These are phyloP conservation scores for Elephantulus edwardii DNA, from an alignment of 2,113 vertebrate species.

Conservation along the genomic window DNA sequence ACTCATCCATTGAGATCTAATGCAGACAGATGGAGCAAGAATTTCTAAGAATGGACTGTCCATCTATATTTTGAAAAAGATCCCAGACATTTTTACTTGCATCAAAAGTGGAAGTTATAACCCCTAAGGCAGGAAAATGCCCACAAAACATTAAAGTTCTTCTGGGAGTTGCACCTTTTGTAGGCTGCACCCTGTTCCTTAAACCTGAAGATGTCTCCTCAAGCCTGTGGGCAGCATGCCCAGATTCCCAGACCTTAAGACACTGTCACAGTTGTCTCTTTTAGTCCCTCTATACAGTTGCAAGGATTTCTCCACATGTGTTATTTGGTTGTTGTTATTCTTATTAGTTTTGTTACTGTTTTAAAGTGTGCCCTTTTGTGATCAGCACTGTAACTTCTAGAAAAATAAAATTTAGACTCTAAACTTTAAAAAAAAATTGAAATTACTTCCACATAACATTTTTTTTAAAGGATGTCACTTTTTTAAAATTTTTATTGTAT, in stretches of 20 bases:
- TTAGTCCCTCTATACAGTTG: constrained; percentile 74
- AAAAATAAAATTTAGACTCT: constrained; percentile 67
- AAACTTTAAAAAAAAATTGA: no score
- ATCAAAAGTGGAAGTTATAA: constrained; percentile 41
- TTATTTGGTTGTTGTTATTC: constrained; percentile 15
- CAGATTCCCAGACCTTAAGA: constrained; percentile 80
- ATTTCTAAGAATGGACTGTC: neutral
- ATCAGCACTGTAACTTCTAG: constrained; percentile 73
- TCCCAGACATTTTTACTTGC: neutral
- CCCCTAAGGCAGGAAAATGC: neutral
- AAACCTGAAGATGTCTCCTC: constrained; percentile 74
- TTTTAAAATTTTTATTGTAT: no score
- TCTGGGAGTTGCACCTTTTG: constrained; percentile 65
- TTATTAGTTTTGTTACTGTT: constrained; percentile 66
- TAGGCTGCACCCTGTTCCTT: constrained; percentile 83
- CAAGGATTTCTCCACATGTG: constrained; percentile 62
- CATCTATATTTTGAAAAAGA: constrained; percentile 12
- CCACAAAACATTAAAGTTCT: no score
- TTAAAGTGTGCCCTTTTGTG: constrained; percentile 76
- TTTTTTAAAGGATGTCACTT: no score
- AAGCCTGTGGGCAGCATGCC: constrained; percentile 56
- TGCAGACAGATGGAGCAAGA: neutral
- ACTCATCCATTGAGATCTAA: neutral
- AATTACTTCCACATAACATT: no score
- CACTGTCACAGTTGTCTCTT: constrained; percentile 78